A percentile compares a stretch with the other conserved stretches of the same genome.
These are phyloP conservation scores for Hydrotaea cyrtoneurina DNA, from an alignment of 2,888 invertebrate species.

Conservation along the genomic window DNA sequence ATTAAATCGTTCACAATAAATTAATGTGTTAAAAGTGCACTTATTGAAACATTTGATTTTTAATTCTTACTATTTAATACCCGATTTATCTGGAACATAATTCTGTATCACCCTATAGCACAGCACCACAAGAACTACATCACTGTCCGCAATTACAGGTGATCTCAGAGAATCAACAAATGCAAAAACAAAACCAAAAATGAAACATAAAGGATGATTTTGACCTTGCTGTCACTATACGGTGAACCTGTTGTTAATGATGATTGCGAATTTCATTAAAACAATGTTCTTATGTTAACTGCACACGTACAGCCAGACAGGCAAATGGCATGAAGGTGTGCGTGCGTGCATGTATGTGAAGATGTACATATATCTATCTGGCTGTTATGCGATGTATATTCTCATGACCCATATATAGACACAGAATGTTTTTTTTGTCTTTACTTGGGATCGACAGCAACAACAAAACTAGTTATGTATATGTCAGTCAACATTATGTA, in stretches of 20 bases:
- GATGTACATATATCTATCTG: neutral
- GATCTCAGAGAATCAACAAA: conserved; percentile 32
- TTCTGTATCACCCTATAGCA: too few relatives aligned
- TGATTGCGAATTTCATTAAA: conserved; percentile 42
- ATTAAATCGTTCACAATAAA: too few relatives aligned
- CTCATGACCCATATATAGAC: conserved; percentile 63
- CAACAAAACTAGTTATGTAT: neutral
- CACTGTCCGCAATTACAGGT: conserved; percentile 44
- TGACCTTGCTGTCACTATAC: conserved; percentile 60
- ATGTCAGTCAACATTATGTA: conserved; percentile 28
- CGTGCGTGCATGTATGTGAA: neutral
- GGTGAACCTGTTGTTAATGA: conserved; percentile 60
- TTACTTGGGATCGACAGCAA: neutral
- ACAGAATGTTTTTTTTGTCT: neutral
- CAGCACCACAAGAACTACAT: neutral
- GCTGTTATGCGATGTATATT: conserved; percentile 51
- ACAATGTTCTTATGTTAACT: conserved; percentile 56
- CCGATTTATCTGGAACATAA: too few relatives aligned
- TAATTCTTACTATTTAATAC: too few relatives aligned
- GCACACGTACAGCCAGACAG: conserved; percentile 6
- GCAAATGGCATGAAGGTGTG: too few relatives aligned
- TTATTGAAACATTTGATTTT: too few relatives aligned
- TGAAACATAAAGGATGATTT: conserved; percentile 43
- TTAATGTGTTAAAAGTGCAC: too few relatives aligned
- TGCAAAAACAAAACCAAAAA: neutral